Evolutionary conservation across 2,888 invertebrate species (phyloP).

Genomic region (Drosophila histrio): DNA sequence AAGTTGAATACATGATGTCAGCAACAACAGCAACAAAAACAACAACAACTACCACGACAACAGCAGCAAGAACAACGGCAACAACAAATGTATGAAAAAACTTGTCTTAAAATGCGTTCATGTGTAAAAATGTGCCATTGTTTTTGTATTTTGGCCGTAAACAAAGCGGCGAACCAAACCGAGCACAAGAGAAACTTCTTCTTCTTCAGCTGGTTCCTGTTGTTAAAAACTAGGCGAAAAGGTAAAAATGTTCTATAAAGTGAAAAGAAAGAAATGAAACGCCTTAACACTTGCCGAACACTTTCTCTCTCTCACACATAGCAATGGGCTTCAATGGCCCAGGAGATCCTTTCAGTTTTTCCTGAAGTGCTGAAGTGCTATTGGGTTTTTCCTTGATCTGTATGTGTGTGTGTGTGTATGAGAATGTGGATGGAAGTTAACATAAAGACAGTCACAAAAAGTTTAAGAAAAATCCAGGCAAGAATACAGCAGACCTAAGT

Average conservation of each 20-base stretch:
- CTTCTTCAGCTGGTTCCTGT: constrained; percentile 16
- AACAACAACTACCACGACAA: constrained; percentile 10
- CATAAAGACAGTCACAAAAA: constrained; percentile 7
- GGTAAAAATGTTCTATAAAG: constrained; percentile 47
- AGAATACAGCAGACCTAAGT: constrained; percentile 21
- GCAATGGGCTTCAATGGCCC: constrained; percentile 33
- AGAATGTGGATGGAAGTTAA: constrained; percentile 4
- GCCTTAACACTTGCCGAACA: constrained; percentile 42
- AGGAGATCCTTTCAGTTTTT: constrained; percentile 45
- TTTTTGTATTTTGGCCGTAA: constrained; percentile 69
- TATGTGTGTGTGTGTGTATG: constrained; percentile 2
- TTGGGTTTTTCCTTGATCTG: constrained; percentile 46
- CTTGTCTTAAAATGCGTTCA: constrained; percentile 60
- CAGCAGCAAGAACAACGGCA: constrained; percentile 19
- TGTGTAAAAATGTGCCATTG: constrained; percentile 72
- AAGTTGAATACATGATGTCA: constrained; percentile 47
- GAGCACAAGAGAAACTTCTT: constrained; percentile 26
- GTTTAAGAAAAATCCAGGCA: constrained; percentile 1
- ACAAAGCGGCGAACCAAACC: constrained; percentile 60
- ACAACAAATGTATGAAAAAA: constrained; percentile 17
- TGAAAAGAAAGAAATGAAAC: constrained; percentile 45
- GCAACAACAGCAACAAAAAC: constrained; percentile 25
- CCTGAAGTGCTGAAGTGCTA: constrained; percentile 53
- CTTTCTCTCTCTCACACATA: constrained; percentile 2
- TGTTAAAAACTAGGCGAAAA: constrained; percentile 59